Percentiles rank a stretch among this genome's conserved stretches.
These are phyloP conservation scores for Hippopotamyrus pictus DNA, from an alignment of 2,797 vertebrate genomes.

Conservation along the genomic window DNA sequence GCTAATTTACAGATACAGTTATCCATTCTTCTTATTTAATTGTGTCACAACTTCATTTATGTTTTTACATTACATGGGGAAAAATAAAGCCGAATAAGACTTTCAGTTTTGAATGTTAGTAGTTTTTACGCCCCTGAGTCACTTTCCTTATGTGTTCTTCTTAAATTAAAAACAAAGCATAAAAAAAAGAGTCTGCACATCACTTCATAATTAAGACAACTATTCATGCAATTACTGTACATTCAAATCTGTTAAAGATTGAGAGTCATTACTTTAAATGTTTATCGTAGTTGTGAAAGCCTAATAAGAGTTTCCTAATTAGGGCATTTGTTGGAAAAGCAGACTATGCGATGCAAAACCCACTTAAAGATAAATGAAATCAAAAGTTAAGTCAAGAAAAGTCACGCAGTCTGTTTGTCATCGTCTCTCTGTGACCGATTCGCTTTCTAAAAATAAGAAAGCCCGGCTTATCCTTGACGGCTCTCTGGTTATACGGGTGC, in stretches of 20 bases:
- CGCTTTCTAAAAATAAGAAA: neutral
- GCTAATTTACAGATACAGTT: neutral
- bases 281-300: neutral
- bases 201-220: neutral
- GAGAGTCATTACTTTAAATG: neutral
- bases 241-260: neutral
- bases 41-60: neutral
- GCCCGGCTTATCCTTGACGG: conserved; percentile 9
- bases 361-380: neutral
- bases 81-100: neutral
- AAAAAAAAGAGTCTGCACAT: neutral
- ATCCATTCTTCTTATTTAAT: neutral
- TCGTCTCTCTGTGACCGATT: neutral
- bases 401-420: neutral
- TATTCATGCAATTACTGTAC: neutral
- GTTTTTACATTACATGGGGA: neutral
- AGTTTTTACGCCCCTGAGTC: neutral
- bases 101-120: neutral
- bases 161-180: neutral
- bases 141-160: neutral
- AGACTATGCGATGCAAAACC: neutral
- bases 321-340: neutral
- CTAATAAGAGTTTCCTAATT: neutral
- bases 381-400: neutral
- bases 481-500: conserved; percentile 29